phyloP scores from a whole-genome alignment of 2,797 vertebrate genomes.

The Poliocrania exsul region DNA sequence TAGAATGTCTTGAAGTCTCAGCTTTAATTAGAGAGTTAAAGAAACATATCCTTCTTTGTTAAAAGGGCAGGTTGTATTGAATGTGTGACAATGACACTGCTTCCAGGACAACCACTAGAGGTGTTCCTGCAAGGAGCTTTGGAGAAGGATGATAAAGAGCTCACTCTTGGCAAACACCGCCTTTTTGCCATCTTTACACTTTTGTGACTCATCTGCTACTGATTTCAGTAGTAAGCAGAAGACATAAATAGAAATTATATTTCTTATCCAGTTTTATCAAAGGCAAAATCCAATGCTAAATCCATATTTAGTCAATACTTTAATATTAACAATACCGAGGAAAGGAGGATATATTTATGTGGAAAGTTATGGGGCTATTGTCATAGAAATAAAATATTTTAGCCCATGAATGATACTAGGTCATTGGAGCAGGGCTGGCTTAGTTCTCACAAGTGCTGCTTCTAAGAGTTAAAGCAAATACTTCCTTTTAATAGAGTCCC shows the following conservation, averaged over 20 bases:
- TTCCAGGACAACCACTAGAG: conserved; percentile 60
- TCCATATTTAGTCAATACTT: background rate
- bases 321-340: background rate
- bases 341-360: background rate
- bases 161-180: conserved; percentile 27
- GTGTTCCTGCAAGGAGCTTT: conserved; percentile 42
- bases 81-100: conserved; percentile 62
- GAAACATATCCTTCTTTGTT: conserved; percentile 65
- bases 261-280: background rate
- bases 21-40: conserved; percentile 76
- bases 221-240: conserved; percentile 35
- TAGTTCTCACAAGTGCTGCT: background rate
- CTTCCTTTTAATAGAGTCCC: conserved; percentile 32
- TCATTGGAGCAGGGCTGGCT: background rate
- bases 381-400: background rate
- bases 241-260: conserved; percentile 39
- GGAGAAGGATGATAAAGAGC: conserved; percentile 69
- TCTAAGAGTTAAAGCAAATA: background rate
- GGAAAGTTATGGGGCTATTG: background rate
- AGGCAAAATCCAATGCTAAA: conserved; percentile 11
- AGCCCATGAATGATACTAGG: background rate
- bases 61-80: conserved; percentile 57
- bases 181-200: conserved; percentile 51
- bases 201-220: conserved; percentile 9
- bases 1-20: conserved; percentile 52